phyloP scores from a whole-genome alignment of 2,113 vertebrate genomes.

The Puffinus mauretanicus region DNA sequence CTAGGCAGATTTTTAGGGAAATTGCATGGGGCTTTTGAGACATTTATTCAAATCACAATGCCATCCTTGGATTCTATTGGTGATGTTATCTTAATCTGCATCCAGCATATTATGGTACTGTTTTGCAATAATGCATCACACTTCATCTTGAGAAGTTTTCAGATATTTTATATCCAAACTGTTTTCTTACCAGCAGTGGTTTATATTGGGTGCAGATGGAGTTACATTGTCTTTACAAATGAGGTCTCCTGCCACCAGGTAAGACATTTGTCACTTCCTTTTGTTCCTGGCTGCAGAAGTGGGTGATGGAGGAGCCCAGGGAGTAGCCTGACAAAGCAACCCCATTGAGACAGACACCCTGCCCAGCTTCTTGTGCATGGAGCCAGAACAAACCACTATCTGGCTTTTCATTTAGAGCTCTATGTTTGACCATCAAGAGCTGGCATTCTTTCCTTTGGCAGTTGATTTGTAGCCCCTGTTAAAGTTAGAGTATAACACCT shows the following conservation, averaged over 20 bases:
- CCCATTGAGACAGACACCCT: background rate
- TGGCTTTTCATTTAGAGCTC: background rate
- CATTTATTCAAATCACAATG: background rate
- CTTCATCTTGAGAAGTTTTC: background rate
- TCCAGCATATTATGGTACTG: background rate
- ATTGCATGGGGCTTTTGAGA: background rate
- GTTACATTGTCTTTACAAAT: background rate
- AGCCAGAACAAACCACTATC: background rate
- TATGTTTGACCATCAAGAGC: background rate
- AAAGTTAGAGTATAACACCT: background rate
- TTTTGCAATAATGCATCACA: background rate
- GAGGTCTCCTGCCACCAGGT: background rate
- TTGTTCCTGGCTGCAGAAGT: background rate
- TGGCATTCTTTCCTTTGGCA: background rate
- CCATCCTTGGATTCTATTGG: background rate
- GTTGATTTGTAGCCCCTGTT: background rate
- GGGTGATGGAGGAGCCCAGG: rapidly evolving
- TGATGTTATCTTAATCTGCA: background rate
- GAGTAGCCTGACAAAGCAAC: background rate
- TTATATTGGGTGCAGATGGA: background rate
- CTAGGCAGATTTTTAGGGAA: background rate
- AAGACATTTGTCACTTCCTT: background rate
- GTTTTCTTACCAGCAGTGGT: background rate
- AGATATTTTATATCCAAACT: background rate
- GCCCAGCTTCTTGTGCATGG: background rate